A percentile compares a stretch with the other conserved stretches of the same genome.
Evolutionary conservation across 1,140 invertebrate species (phyloP).

Genomic region (Orchestia grillus): DNA sequence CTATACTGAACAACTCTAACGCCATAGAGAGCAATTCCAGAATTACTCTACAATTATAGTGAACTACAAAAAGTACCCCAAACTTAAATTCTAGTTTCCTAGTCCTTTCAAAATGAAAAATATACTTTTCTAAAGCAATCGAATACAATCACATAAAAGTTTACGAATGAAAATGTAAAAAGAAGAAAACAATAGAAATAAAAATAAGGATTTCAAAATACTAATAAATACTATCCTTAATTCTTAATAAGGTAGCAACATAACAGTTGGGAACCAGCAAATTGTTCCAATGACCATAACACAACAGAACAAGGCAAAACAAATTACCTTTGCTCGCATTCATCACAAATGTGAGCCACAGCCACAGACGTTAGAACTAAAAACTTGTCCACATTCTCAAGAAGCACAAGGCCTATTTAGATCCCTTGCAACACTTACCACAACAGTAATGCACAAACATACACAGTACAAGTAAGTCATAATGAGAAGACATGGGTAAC

Average conservation of each 20-base stretch:
- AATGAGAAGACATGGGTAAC: background rate
- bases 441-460: background rate
- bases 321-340: background rate
- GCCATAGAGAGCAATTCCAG: background rate
- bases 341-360: background rate
- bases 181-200: background rate
- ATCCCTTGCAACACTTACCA: background rate
- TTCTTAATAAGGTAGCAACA: background rate
- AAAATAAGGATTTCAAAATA: background rate
- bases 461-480: background rate
- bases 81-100: background rate
- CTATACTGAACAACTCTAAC: background rate
- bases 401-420: background rate
- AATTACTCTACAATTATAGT: background rate
- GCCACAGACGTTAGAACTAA: background rate
- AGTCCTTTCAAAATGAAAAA: background rate
- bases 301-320: background rate
- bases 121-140: background rate
- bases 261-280: background rate
- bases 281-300: background rate
- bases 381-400: background rate
- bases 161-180: background rate
- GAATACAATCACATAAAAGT: too few relatives aligned
- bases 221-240: background rate
- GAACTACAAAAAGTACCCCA: background rate